These are phyloP conservation scores for Phania funesta DNA, from an alignment of 2,888 invertebrate species.

Conservation along the genomic window DNA sequence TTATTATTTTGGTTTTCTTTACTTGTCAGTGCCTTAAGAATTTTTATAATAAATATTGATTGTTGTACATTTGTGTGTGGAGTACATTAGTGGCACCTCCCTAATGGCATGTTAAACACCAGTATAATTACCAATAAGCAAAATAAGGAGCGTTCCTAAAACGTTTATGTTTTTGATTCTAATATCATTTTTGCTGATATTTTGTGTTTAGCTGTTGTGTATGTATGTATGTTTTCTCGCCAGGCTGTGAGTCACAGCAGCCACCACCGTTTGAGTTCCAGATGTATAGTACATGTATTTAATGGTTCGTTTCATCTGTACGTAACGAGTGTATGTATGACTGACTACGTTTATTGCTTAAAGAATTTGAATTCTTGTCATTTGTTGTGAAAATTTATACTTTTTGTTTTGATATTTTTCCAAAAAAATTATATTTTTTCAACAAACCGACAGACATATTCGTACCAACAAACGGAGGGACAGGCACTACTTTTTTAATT, in stretches of 20 bases:
- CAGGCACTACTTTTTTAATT: conserved; percentile 12
- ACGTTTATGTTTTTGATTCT: conserved; percentile 47
- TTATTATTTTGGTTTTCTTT: conserved; percentile 1
- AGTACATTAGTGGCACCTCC: conserved; percentile 65
- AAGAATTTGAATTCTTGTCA: conserved; percentile 56
- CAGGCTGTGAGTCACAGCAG: conserved; percentile 52
- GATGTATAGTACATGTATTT: conserved; percentile 49
- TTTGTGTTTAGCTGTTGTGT: conserved; percentile 3
- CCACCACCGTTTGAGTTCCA: conserved; percentile 47
- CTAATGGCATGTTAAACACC: conserved; percentile 62
- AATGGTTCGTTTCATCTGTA: conserved; percentile 59
- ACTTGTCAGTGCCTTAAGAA: conserved; percentile 5
- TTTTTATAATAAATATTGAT: conserved; percentile 26
- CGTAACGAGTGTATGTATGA: conserved; percentile 22
- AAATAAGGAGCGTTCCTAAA: conserved; percentile 63
- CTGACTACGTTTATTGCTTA: conserved; percentile 33
- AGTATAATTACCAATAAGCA: conserved; percentile 48
- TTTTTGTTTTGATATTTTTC: conserved; percentile 53
- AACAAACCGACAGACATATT: neutral
- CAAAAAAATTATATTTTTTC: neutral
- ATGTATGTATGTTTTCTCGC: conserved; percentile 23
- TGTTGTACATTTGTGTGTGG: conserved; percentile 32
- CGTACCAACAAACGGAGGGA: neutral
- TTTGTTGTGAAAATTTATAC: conserved; percentile 57
- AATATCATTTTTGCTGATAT: conserved; percentile 25